Evolutionary conservation across 30 jellyfish, hydroid and myxozoan species (phyloP).

Genomic region (Rhopilema esculentum): DNA sequence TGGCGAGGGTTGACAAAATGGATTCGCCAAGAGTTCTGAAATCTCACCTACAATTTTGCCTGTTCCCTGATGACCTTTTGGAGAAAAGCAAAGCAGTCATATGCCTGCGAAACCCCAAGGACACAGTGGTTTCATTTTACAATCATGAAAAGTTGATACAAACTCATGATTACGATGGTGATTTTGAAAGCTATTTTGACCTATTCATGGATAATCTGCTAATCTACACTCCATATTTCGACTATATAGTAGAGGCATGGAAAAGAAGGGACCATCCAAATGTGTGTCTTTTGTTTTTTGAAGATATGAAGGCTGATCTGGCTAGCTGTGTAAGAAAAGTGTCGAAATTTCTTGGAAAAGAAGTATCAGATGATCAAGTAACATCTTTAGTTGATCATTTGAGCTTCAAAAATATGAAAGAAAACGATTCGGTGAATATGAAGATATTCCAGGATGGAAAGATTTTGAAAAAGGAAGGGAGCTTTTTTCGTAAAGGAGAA

Average conservation of each 20-base stretch:
- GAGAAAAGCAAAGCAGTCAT: slow-evolving; percentile 42
- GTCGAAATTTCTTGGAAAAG: slow-evolving; percentile 13
- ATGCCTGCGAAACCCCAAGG: slow-evolving; percentile 57
- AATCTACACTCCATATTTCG: slow-evolving; percentile 34
- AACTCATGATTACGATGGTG: slow-evolving; percentile 1
- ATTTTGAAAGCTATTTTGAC: slow-evolving; percentile 26
- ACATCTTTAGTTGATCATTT: background rate
- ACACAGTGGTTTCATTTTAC: slow-evolving; percentile 44
- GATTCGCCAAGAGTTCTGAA: slow-evolving; percentile 39
- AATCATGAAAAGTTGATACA: slow-evolving; percentile 16
- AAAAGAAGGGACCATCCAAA: slow-evolving; percentile 46
- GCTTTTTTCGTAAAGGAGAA: slow-evolving; percentile 42
- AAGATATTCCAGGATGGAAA: background rate
- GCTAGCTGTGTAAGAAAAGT: slow-evolving; percentile 25
- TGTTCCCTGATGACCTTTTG: slow-evolving; percentile 30
- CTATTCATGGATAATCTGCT: slow-evolving; percentile 50
- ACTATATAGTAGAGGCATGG: slow-evolving; percentile 54
- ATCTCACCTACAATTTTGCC: slow-evolving; percentile 12
- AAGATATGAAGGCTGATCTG: slow-evolving; percentile 46
- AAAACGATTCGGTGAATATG: background rate
- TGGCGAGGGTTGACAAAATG: background rate
- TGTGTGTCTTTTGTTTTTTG: slow-evolving; percentile 31
- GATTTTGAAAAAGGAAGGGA: background rate
- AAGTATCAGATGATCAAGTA: background rate
- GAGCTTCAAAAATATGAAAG: slow-evolving; percentile 2